Conservation (phyloP, 2,797 vertebrate species). For the Kryptopterus vitreolus region DNA sequence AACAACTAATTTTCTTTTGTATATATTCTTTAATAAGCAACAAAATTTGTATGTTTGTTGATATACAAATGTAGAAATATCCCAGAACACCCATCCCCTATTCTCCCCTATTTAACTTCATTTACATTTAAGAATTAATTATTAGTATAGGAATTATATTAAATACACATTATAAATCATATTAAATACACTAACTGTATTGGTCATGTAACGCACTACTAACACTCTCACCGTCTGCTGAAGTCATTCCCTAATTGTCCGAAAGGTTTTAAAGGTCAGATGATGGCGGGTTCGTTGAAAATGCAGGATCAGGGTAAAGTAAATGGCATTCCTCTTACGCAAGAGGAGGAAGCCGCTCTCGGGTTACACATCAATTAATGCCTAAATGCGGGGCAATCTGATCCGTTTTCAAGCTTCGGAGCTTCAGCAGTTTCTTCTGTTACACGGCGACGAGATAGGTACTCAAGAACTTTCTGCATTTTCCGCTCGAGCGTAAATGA, state of each 20-base stretch:
- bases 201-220: not conserved
- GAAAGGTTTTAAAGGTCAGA: conserved; percentile 15
- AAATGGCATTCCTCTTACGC: conserved; percentile 54
- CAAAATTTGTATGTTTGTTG: no score
- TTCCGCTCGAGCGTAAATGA: conserved; percentile 50
- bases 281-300: conserved; percentile 27
- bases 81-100: no score
- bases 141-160: not conserved
- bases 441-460: conserved; percentile 56
- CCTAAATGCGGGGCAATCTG: conserved; percentile 55
- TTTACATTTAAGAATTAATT: not conserved
- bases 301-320: conserved; percentile 40
- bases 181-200: not conserved
- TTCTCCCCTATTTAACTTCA: not conserved
- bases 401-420: conserved; percentile 55
- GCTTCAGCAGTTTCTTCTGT: conserved; percentile 61
- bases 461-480: conserved; percentile 59
- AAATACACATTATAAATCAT: no score
- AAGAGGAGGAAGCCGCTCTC: conserved; percentile 53
- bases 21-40: no score
- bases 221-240: not conserved
- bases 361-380: conserved; percentile 61
- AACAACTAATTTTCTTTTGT: no score
- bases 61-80: no score
- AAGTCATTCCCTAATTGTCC: conserved; percentile 5